Conservation (phyloP, 2,113 vertebrate species). For the Prionailurus bengalensis region DNA sequence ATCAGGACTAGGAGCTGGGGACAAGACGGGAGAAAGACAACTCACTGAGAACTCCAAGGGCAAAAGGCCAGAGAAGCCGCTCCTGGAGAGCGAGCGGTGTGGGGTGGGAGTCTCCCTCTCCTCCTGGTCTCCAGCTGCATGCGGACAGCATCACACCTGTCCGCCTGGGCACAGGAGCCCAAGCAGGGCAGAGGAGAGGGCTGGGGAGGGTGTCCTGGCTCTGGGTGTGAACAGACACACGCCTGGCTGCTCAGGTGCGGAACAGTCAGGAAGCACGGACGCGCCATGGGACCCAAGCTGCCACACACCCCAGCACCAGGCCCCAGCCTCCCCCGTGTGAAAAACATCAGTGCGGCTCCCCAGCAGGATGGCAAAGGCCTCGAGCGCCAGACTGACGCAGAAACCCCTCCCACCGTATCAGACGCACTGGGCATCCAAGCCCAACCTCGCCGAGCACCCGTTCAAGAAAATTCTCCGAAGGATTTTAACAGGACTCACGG, state of each 20-base stretch:
- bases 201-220: not conserved
- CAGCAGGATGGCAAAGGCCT: not conserved
- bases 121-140: not conserved
- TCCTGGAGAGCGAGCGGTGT: accelerated
- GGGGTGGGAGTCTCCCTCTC: not conserved
- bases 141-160: not conserved
- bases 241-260: accelerated
- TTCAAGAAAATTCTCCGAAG: not conserved
- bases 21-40: not conserved
- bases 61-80: not conserved
- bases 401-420: not conserved
- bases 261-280: not conserved
- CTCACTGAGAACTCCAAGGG: too few species aligned
- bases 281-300: not conserved
- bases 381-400: not conserved
- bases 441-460: not conserved
- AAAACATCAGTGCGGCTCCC: too few species aligned
- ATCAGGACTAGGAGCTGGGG: not conserved
- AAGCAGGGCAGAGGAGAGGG: too few species aligned
- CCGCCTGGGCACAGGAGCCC: too few species aligned
- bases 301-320: not conserved
- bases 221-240: not conserved
- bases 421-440: not conserved
- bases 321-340: not conserved
- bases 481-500: not conserved